A percentile compares a stretch with the other conserved stretches of the same genome.
Conservation (phyloP, 2,888 invertebrate species). For the Blastobasis lacticolella region DNA sequence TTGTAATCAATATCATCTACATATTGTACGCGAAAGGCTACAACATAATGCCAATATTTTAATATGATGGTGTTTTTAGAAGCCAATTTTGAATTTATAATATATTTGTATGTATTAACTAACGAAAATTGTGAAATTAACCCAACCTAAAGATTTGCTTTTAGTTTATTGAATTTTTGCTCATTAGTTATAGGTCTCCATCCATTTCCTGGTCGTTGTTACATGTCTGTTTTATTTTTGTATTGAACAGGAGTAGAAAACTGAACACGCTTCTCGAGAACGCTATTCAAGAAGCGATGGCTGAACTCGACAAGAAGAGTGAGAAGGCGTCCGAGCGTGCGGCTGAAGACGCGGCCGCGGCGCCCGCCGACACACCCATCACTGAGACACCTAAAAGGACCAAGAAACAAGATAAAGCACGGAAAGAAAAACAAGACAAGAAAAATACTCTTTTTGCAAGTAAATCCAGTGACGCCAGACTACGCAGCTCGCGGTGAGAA, state of each 20-base stretch:
- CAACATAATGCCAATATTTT: too few species aligned
- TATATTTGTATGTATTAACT: too few species aligned
- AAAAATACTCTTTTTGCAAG: slow-evolving; percentile 31
- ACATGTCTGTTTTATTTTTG: slow-evolving; percentile 3
- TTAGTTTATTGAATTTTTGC: slow-evolving; percentile 3
- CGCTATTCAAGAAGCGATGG: slow-evolving; percentile 95
- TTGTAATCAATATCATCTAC: too few species aligned
- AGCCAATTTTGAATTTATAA: too few species aligned
- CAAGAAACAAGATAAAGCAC: slow-evolving; percentile 37
- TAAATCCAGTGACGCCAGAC: slow-evolving; percentile 44
- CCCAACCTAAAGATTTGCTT: slow-evolving; percentile 47
- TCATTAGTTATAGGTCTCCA: too few species aligned
- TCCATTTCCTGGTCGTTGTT: not conserved
- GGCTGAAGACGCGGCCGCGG: slow-evolving; percentile 5
- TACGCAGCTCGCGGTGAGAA: slow-evolving; percentile 70
- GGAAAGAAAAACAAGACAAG: slow-evolving; percentile 40
- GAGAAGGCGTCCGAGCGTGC: slow-evolving; percentile 25
- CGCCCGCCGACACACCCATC: slow-evolving; percentile 17
- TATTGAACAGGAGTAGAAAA: slow-evolving; percentile 87
- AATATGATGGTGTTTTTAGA: too few species aligned
- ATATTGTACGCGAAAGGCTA: too few species aligned
- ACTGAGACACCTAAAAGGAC: slow-evolving; percentile 34
- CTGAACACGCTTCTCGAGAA: slow-evolving; percentile 91
- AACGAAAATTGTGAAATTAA: slow-evolving; percentile 37
- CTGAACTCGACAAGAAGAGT: slow-evolving; percentile 85